Evolutionary conservation across 2,888 invertebrate genomes (phyloP).

Genomic region (Tetragonisca angustula): DNA sequence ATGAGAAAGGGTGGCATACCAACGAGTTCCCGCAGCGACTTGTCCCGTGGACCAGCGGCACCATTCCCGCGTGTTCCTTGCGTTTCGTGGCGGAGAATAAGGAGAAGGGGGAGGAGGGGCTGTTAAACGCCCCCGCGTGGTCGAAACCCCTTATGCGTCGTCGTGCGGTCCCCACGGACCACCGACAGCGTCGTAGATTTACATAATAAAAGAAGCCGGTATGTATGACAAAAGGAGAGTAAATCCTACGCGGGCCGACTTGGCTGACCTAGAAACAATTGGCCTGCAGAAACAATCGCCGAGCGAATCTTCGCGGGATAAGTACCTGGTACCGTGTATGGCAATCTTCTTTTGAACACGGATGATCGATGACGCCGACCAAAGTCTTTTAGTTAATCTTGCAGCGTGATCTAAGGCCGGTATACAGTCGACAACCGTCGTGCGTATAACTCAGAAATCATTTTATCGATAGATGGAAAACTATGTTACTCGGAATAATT

Average conservation of each 20-base stretch:
- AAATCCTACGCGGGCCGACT: slow-evolving; percentile 32
- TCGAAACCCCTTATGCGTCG: slow-evolving; percentile 75
- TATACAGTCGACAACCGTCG: too few relatives aligned
- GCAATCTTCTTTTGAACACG: neutral
- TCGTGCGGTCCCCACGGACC: slow-evolving; percentile 58
- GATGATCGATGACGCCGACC: slow-evolving; percentile 28
- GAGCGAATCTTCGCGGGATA: neutral
- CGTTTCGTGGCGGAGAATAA: neutral
- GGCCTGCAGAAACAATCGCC: slow-evolving; percentile 37
- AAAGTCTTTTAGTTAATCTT: neutral
- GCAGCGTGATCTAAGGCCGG: too few relatives aligned
- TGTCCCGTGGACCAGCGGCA: slow-evolving; percentile 49
- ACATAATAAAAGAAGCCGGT: slow-evolving; percentile 75
- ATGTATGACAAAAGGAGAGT: slow-evolving; percentile 59
- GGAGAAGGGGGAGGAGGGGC: neutral
- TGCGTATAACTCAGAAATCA: too few relatives aligned
- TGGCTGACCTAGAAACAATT: slow-evolving; percentile 11
- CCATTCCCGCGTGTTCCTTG: slow-evolving; percentile 27
- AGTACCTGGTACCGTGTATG: neutral
- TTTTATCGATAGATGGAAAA: too few relatives aligned
- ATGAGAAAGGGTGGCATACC: slow-evolving; percentile 67
- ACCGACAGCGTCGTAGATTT: slow-evolving; percentile 72
- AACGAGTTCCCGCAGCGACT: slow-evolving; percentile 66
- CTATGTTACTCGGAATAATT: too few relatives aligned
- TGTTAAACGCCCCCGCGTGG: slow-evolving; percentile 55